These are phyloP conservation scores for Drosophila saltans DNA, from an alignment of 1,140 invertebrate genomes.

Conservation along the genomic window DNA sequence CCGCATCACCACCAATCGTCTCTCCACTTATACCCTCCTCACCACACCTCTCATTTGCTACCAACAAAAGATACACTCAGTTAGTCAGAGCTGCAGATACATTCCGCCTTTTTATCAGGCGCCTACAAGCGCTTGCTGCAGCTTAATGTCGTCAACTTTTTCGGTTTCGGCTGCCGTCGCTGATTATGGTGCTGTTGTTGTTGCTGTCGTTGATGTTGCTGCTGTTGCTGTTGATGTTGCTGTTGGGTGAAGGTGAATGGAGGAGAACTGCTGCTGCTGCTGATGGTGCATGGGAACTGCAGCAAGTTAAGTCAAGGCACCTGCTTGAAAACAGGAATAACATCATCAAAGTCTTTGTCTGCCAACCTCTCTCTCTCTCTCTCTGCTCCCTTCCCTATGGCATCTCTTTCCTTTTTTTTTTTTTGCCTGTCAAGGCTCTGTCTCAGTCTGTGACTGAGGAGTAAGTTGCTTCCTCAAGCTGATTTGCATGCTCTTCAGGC, in stretches of 20 bases:
- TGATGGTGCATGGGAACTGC: constrained; percentile 30
- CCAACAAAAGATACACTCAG: constrained; percentile 15
- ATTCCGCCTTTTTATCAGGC: constrained; percentile 65
- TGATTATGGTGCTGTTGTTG: not conserved
- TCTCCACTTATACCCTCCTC: not conserved
- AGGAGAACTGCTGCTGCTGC: constrained; percentile 24
- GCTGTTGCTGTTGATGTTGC: not conserved
- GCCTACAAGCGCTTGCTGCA: constrained; percentile 50
- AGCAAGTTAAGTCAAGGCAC: constrained; percentile 21
- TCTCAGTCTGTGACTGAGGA: not conserved
- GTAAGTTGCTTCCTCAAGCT: constrained; percentile 34
- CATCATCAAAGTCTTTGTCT: constrained; percentile 52
- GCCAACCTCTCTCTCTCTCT: not conserved
- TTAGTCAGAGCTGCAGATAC: constrained; percentile 41
- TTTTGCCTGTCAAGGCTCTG: constrained; percentile 31
- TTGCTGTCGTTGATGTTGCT: too few relatives aligned
- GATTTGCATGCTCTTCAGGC: constrained; percentile 70
- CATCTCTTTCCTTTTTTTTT: not conserved
- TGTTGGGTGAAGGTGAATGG: constrained; percentile 7
- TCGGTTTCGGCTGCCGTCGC: constrained; percentile 21
- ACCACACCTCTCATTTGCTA: not conserved
- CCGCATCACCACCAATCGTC: not conserved
- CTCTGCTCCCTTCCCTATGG: not conserved
- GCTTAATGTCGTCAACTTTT: constrained; percentile 79
- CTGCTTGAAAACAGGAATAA: constrained; percentile 62